Conservation (phyloP, 1,140 invertebrate species). For the Sminthurides bifidus region DNA sequence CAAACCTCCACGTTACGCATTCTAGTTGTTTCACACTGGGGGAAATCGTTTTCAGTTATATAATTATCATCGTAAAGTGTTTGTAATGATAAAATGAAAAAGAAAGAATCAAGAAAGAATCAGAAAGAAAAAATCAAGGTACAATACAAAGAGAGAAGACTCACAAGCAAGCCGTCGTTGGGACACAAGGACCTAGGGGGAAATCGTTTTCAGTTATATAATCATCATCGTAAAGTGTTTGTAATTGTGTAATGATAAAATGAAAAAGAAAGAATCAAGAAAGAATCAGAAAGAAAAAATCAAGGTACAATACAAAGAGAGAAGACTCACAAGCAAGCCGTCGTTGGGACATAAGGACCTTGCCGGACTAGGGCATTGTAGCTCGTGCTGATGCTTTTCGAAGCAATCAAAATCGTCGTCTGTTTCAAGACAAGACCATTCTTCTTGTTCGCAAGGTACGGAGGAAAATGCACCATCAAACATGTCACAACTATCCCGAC, state of each 20-base stretch:
- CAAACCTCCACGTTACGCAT: constrained; percentile 4
- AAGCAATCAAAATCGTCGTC: constrained; percentile 15
- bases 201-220: not conserved
- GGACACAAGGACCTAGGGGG: constrained; percentile 3
- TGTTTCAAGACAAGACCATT: constrained; percentile 12
- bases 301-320: not conserved
- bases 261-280: not conserved
- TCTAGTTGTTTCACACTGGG: constrained; percentile 10
- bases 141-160: not conserved
- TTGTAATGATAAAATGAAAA: not conserved
- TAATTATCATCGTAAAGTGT: not conserved
- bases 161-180: constrained; percentile 4
- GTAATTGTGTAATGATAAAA: not conserved
- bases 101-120: not conserved
- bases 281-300: not conserved
- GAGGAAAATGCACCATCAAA: constrained; percentile 15
- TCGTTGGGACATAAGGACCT: constrained; percentile 6
- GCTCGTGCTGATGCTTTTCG: not conserved
- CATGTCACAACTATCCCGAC: constrained; percentile 16
- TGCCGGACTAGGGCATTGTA: constrained; percentile 2
- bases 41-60: not conserved
- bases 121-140: not conserved
- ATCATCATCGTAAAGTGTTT: not conserved
- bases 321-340: constrained; percentile 1
- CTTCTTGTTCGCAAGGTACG: constrained; percentile 6